Evolutionary conservation across 2,797 vertebrate genomes (phyloP), one percentile per base, ranked within the genome.

Genomic region (Calcarius lapponicus): DNA sequence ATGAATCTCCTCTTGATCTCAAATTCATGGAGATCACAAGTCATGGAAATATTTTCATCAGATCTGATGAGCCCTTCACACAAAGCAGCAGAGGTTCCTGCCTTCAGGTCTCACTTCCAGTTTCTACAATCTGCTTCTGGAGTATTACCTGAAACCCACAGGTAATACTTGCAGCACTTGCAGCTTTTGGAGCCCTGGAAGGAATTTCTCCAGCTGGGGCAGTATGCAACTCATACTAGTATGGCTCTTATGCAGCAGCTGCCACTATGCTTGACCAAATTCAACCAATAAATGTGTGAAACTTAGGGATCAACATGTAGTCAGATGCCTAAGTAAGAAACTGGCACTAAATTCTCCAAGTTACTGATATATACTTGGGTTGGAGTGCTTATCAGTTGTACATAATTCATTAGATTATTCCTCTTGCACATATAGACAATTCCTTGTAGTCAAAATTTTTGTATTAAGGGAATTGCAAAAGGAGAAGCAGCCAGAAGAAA

Each of bases 141-240:
- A 57, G 9, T 48, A 45, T 54, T 64, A 48, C 38, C 40, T 73
- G 43, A 88, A 84, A 78, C 13, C 56, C 38, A 69, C 9, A 28
- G 11, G 45, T 22, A 47, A 47, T 47, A 47, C 45, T 13, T 1
- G 1, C 6, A 81, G n/a, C 1, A 1, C 15, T 28, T 64, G 32
- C 21, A 76, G 26, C 19, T 80, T 47, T 74, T 12, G 2, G 22
- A 93, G 43, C 7, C 25, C 42, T 58, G 42, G 57, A 53, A 74
- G 57, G 65, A 67, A 90, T 57, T 78, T 61, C 65, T 89, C 47
- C 47, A 88, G 25, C 50, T 80, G 45, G 10, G 6, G 65, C 34
- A 93, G n/a, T 48, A 58, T 24, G 61, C 6, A 64, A 69, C 18
- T 53, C 28, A 28, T 25, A 11, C 8, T 74, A 53, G 26, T 34